Conservation (phyloP, 2,888 invertebrate species). For the Drosophila greeni region DNA sequence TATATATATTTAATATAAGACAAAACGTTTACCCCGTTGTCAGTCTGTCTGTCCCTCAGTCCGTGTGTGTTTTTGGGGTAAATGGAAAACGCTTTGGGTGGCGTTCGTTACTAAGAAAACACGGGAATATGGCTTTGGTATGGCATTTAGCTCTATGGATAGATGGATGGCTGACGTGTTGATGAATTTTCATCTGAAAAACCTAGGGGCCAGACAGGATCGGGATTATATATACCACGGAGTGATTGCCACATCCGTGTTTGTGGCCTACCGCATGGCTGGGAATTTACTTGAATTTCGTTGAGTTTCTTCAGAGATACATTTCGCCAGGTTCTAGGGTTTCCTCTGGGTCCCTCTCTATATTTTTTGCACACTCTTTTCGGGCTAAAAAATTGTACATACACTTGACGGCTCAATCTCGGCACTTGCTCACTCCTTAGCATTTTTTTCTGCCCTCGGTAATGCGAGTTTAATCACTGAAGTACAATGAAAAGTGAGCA, state of each 20-base stretch:
- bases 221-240: slow-evolving; percentile 42
- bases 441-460: neutral
- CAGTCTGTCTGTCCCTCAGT: slow-evolving; percentile 5
- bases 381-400: slow-evolving; percentile 9
- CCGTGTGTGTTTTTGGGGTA: slow-evolving; percentile 46
- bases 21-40: slow-evolving; percentile 67
- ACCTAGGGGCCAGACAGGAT: slow-evolving; percentile 68
- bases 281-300: slow-evolving; percentile 44
- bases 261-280: slow-evolving; percentile 54
- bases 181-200: slow-evolving; percentile 76
- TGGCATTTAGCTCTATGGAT: slow-evolving; percentile 30
- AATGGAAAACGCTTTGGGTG: slow-evolving; percentile 75
- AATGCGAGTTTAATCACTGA: slow-evolving; percentile 44
- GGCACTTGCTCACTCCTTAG: slow-evolving; percentile 33
- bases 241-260: slow-evolving; percentile 77
- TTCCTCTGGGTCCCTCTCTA: slow-evolving; percentile 1
- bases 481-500: slow-evolving; percentile 65
- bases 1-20: slow-evolving; percentile 44
- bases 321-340: slow-evolving; percentile 18
- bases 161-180: slow-evolving; percentile 56
- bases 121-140: slow-evolving; percentile 32
- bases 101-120: slow-evolving; percentile 73
- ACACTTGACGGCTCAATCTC: slow-evolving; percentile 54
- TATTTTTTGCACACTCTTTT: slow-evolving; percentile 23
- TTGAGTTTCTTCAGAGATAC: slow-evolving; percentile 9